Conservation (phyloP, 2,888 invertebrate species). For the Eubasilissa splendida region DNA sequence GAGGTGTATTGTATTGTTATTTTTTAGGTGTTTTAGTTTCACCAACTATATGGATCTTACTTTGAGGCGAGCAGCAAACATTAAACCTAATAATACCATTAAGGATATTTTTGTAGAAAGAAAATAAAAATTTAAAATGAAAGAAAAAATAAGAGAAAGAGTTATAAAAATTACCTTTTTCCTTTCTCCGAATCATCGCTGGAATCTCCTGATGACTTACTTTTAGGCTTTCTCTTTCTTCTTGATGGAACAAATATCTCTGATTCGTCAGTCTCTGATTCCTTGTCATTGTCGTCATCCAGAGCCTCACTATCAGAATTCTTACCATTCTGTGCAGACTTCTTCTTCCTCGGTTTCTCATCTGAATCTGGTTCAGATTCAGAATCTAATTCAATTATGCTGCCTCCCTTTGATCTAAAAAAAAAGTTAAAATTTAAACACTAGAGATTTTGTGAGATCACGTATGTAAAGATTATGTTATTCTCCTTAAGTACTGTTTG, state of each 20-base stretch:
- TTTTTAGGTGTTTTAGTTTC: no score
- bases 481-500: no score
- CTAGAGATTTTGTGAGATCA: neutral
- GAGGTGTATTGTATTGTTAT: no score
- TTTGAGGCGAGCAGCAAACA: no score
- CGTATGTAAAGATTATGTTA: no score
- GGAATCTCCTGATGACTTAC: slow-evolving; percentile 62
- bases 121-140: neutral
- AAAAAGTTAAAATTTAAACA: neutral
- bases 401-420: slow-evolving; percentile 40
- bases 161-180: neutral
- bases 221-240: slow-evolving; percentile 64
- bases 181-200: slow-evolving; percentile 62
- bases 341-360: slow-evolving; percentile 40
- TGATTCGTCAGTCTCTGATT: slow-evolving; percentile 53
- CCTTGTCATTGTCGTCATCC: slow-evolving; percentile 61
- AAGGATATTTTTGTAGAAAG: no score
- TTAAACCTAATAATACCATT: no score
- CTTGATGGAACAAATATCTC: slow-evolving; percentile 53
- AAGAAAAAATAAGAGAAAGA: neutral
- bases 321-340: slow-evolving; percentile 40
- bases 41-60: no score
- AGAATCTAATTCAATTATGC: slow-evolving; percentile 32
- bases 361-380: slow-evolving; percentile 39
- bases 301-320: slow-evolving; percentile 42